Percentiles rank a stretch among this genome's conserved stretches.
These are phyloP conservation scores for Ichneumon xanthorius DNA, from an alignment of 2,888 invertebrate species.

Conservation along the genomic window DNA sequence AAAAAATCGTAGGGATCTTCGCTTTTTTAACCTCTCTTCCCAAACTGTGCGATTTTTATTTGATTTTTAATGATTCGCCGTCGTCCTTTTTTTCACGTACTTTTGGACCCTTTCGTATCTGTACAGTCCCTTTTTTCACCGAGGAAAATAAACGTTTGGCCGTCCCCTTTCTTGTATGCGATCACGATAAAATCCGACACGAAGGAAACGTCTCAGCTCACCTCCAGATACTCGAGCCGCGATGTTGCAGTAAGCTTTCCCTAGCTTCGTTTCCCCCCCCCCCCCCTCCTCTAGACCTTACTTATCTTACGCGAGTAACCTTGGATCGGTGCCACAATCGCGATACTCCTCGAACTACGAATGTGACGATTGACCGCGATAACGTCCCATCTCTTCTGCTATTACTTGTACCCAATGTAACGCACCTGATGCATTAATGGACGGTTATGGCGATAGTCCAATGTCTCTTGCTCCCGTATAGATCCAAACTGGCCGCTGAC, in stretches of 20 bases:
- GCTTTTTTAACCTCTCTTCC: background rate
- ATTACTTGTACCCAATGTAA: constrained; percentile 3
- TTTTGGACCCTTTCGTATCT: constrained; percentile 43
- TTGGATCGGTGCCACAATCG: constrained; percentile 69
- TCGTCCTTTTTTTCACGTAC: constrained; percentile 55
- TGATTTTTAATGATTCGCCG: constrained; percentile 46
- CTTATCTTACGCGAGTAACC: constrained; percentile 64
- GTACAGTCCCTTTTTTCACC: background rate
- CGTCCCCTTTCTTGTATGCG: constrained; percentile 53
- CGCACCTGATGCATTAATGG: background rate
- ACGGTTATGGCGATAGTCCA: constrained; percentile 13
- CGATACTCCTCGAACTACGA: constrained; percentile 51
- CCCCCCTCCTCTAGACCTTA: constrained; percentile 17
- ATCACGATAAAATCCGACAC: constrained; percentile 44
- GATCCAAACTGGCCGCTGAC: background rate
- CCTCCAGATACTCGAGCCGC: constrained; percentile 36
- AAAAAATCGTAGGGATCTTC: constrained; percentile 49
- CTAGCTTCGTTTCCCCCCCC: constrained; percentile 35
- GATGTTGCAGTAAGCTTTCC: constrained; percentile 41
- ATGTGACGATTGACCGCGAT: constrained; percentile 48
- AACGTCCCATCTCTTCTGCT: constrained; percentile 39
- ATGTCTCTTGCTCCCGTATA: background rate
- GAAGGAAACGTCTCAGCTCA: constrained; percentile 15
- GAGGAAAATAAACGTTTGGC: constrained; percentile 34
- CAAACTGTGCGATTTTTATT: constrained; percentile 32